Percentiles rank a stretch among this genome's conserved stretches.
phyloP scores from a whole-genome alignment of 2,797 vertebrate genomes.

The Myotis pilosus region DNA sequence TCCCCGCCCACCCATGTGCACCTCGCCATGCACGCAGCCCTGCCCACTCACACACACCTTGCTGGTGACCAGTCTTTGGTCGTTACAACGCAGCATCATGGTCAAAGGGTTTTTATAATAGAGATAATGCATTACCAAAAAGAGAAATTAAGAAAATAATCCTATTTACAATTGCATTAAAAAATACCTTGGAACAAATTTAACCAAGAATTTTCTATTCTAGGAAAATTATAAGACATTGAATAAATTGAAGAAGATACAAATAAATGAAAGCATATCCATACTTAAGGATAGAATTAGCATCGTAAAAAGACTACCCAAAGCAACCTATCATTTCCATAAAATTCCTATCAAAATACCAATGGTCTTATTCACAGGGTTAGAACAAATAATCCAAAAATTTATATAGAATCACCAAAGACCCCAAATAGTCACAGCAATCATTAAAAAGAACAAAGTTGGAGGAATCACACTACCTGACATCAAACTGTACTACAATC shows the following conservation, averaged over 20 bases:
- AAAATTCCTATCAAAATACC: neutral
- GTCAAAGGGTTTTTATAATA: too few species aligned
- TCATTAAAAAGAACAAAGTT: too few species aligned
- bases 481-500: too few species aligned
- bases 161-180: neutral
- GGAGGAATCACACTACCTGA: too few species aligned
- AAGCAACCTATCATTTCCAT: neutral
- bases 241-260: neutral
- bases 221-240: neutral
- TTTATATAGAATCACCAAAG: neutral
- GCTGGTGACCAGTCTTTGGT: too few species aligned
- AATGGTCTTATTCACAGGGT: neutral
- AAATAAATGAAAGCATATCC: neutral
- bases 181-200: neutral
- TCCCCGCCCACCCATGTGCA: too few species aligned
- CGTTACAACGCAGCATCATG: accelerated
- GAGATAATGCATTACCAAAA: neutral
- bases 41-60: too few species aligned
- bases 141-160: neutral
- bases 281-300: neutral
- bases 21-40: too few species aligned
- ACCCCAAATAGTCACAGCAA: too few species aligned
- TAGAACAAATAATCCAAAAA: neutral
- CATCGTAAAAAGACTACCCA: neutral
- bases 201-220: neutral